Evolutionary conservation across 1,140 invertebrate species (phyloP).

Genomic region (Bombus fervidus): DNA sequence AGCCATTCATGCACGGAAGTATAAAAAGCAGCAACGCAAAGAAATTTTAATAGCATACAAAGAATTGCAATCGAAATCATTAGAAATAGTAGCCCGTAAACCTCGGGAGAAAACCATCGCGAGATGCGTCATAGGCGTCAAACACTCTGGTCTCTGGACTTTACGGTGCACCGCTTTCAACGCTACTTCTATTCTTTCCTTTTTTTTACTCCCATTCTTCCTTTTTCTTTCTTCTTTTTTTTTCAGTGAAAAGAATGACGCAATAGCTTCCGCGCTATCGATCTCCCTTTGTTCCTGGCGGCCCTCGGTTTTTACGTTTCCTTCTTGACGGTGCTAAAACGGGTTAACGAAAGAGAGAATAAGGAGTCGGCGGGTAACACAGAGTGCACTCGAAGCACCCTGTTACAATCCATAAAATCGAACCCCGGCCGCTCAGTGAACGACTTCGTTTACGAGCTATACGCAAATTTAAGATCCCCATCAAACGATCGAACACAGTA

Average conservation of each 20-base stretch:
- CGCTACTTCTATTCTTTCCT: background rate
- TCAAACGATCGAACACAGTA: constrained; percentile 5
- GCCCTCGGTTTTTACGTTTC: constrained; percentile 1
- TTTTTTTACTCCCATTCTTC: background rate
- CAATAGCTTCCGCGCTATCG: constrained; percentile 1
- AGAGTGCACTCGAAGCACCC: background rate
- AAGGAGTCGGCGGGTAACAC: background rate
- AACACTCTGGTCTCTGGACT: background rate
- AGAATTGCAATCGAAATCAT: background rate
- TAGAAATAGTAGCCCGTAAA: background rate
- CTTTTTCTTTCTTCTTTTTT: background rate
- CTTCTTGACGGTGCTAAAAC: constrained; percentile 1
- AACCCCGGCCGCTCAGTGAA: background rate
- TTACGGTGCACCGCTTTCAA: background rate
- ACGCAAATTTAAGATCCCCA: constrained; percentile 49
- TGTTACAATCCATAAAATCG: constrained; percentile 56
- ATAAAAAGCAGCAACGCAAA: background rate
- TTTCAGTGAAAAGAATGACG: background rate
- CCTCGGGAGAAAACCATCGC: background rate
- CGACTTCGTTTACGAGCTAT: constrained; percentile 45
- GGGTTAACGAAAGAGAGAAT: constrained; percentile 42
- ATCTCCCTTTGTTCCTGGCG: constrained; percentile 17
- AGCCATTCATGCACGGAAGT: too few species aligned
- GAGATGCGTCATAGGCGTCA: background rate
- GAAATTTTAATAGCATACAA: background rate